These are phyloP conservation scores for Penaeus chinensis DNA, from an alignment of 1,140 invertebrate genomes.

Conservation along the genomic window DNA sequence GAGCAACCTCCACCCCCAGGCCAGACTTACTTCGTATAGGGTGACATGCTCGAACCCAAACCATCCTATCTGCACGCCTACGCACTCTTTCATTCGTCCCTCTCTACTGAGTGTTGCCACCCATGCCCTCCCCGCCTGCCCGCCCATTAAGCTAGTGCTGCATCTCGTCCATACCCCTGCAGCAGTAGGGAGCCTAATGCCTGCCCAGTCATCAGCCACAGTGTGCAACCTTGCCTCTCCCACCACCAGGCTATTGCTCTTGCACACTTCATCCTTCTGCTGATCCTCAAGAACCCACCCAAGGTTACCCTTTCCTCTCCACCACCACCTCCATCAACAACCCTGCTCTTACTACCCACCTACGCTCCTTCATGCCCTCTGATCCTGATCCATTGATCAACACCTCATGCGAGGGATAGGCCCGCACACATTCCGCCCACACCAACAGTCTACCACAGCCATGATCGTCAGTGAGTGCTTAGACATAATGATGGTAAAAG, in stretches of 20 bases:
- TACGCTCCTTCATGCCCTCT: neutral
- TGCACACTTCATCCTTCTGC: neutral
- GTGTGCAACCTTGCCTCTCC: neutral
- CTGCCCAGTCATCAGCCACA: neutral
- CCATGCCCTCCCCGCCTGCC: conserved; percentile 21
- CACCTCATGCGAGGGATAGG: conserved; percentile 37
- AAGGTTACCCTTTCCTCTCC: neutral
- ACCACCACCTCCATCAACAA: neutral
- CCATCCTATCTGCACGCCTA: neutral
- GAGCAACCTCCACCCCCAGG: conserved; percentile 47
- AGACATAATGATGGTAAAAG: no score
- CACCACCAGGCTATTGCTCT: conserved; percentile 1
- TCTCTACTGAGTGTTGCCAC: conserved; percentile 16
- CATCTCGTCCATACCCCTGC: conserved; percentile 35
- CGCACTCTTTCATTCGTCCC: neutral
- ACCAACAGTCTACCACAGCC: conserved; percentile 48
- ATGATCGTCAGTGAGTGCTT: neutral
- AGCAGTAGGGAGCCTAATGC: conserved; percentile 30
- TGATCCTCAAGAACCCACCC: neutral
- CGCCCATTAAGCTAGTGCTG: conserved; percentile 31
- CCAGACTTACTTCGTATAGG: conserved; percentile 57
- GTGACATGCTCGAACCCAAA: neutral
- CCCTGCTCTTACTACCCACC: neutral
- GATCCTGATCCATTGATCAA: conserved; percentile 3
- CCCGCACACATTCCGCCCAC: conserved; percentile 59